These are phyloP conservation scores for Megalurothrips usitatus DNA, from an alignment of 2,888 invertebrate genomes.

Conservation along the genomic window DNA sequence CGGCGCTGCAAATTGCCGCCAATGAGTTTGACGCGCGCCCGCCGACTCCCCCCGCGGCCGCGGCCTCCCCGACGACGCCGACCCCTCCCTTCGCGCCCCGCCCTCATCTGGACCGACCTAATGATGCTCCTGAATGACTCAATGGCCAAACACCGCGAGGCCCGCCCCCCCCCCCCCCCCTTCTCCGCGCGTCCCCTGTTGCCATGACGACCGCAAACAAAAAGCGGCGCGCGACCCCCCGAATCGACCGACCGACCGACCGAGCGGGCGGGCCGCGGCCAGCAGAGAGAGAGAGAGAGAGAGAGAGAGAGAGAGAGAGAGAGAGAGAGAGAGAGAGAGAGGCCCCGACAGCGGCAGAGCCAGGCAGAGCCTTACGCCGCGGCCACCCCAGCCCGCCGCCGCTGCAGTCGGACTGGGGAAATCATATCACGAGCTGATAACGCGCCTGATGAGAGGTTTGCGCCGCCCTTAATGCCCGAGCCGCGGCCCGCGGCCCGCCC, in stretches of 20 bases:
- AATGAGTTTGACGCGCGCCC: too few relatives aligned
- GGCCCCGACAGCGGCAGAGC: too few relatives aligned
- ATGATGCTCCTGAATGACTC: too few relatives aligned
- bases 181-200: neutral
- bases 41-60: too few relatives aligned
- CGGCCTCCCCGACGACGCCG: too few relatives aligned
- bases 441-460: neutral
- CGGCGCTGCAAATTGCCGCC: too few relatives aligned
- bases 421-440: slow-evolving; percentile 17
- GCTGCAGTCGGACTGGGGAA: neutral
- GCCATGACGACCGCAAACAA: slow-evolving; percentile 1
- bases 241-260: neutral
- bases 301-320: neutral
- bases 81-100: too few relatives aligned
- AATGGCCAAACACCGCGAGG: too few relatives aligned
- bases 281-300: neutral
- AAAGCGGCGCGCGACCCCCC: neutral
- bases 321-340: too few relatives aligned
- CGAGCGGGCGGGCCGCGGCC: too few relatives aligned
- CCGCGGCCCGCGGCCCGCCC: neutral
- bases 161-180: too few relatives aligned
- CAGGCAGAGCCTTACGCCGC: neutral
- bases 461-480: neutral
- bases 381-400: neutral
- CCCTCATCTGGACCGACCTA: too few relatives aligned